Evolutionary conservation across 1,140 invertebrate genomes (phyloP).

Genomic region (Chironomus tepperi): DNA sequence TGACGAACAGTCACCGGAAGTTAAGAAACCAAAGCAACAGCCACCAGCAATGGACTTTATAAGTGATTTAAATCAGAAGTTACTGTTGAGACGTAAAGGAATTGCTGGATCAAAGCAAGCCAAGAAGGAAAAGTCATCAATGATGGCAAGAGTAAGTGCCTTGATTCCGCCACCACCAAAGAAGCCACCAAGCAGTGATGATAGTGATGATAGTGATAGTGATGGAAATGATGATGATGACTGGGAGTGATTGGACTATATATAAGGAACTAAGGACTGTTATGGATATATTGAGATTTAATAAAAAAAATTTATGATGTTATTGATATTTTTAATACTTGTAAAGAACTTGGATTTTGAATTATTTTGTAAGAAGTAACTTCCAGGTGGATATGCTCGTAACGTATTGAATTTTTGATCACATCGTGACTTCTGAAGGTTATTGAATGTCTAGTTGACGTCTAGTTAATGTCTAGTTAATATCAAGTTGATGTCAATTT

Average conservation of each 20-base stretch:
- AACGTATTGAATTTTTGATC: no score
- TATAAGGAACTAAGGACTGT: no score
- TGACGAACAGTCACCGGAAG: neutral
- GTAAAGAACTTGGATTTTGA: no score
- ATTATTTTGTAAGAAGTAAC: no score
- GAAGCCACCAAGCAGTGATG: neutral
- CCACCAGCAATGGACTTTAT: neutral
- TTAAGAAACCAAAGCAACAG: neutral
- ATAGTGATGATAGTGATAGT: neutral
- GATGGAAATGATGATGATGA: neutral
- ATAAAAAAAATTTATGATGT: no score
- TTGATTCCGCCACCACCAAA: conserved; percentile 13
- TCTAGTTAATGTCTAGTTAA: no score
- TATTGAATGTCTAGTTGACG: no score
- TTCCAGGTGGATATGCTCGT: no score
- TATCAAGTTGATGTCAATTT: no score
- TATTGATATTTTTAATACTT: no score
- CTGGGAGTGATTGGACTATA: neutral
- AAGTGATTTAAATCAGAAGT: neutral
- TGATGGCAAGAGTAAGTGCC: neutral
- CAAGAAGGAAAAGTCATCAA: neutral
- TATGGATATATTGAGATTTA: no score
- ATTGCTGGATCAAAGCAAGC: neutral
- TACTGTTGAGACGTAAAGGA: neutral
- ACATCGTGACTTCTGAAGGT: no score